phyloP scores from a whole-genome alignment of 2,113 vertebrate species.

The Boulengeromyrus knoepffleri region DNA sequence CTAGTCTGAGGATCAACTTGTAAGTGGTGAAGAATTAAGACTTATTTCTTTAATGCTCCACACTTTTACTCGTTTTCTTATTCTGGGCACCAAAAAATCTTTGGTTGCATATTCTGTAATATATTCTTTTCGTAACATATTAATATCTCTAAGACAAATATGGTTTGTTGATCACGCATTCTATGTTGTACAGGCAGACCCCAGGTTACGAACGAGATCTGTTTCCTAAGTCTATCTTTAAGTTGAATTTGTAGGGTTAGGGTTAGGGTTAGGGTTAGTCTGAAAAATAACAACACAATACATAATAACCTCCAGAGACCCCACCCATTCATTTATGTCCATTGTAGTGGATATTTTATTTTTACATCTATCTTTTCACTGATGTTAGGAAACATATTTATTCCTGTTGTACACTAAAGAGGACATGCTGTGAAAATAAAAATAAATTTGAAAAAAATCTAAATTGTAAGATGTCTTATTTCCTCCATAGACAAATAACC shows the following conservation, averaged over 20 bases:
- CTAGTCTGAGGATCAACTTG: not conserved
- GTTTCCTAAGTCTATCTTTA: not conserved
- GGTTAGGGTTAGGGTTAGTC: not conserved
- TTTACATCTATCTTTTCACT: too few species aligned
- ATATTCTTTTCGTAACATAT: not conserved
- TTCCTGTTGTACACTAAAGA: too few species aligned
- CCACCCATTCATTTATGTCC: too few species aligned
- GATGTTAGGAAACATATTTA: too few species aligned
- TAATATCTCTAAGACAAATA: not conserved
- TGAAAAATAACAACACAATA: not conserved
- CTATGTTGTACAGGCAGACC: not conserved
- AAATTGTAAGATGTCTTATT: too few species aligned
- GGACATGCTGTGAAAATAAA: too few species aligned
- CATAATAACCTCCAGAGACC: not conserved
- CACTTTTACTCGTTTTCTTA: not conserved
- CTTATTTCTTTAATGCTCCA: not conserved
- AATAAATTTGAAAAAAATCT: too few species aligned
- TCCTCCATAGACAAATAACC: too few species aligned
- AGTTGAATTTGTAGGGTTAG: not conserved
- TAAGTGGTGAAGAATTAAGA: slow-evolving; percentile 8
- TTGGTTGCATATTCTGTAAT: not conserved
- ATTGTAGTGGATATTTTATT: too few species aligned
- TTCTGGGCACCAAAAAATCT: not conserved
- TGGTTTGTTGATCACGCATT: not conserved
- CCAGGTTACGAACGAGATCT: not conserved